These are phyloP conservation scores for Bombylius major DNA, from an alignment of 2,888 invertebrate genomes.

Conservation along the genomic window DNA sequence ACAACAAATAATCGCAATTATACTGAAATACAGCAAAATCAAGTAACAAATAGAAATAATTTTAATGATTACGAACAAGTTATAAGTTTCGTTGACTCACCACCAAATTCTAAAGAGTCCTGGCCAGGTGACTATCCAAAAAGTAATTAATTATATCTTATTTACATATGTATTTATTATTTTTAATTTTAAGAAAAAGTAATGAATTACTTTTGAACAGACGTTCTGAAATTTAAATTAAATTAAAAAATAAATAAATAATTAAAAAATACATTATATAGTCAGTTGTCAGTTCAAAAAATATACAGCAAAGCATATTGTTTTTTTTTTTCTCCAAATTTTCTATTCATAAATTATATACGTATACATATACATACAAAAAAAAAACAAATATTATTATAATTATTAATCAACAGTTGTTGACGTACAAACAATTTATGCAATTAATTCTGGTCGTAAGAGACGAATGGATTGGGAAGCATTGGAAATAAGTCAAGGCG, in stretches of 20 bases:
- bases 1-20: neutral
- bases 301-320: too few relatives aligned
- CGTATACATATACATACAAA: too few relatives aligned
- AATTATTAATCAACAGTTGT: conserved; percentile 27
- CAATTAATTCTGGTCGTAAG: conserved; percentile 31
- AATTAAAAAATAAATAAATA: neutral
- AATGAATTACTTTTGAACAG: too few relatives aligned
- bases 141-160: conserved; percentile 10
- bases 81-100: conserved; percentile 37
- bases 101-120: conserved; percentile 37
- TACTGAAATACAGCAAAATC: conserved; percentile 19
- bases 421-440: conserved; percentile 34
- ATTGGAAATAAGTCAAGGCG: conserved; percentile 29
- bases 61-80: conserved; percentile 33
- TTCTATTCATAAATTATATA: too few relatives aligned
- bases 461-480: conserved; percentile 39
- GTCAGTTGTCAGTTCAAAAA: too few relatives aligned
- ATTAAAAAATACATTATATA: too few relatives aligned
- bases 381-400: too few relatives aligned
- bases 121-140: conserved; percentile 31
- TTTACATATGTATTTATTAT: neutral
- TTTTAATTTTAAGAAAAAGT: too few relatives aligned
- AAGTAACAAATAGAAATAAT: conserved; percentile 15
- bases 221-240: neutral
- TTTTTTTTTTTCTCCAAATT: too few relatives aligned